A percentile compares a stretch with the other conserved stretches of the same genome.
Conservation (phyloP, 2,113 vertebrate species). For the Oplegnathus fasciatus region DNA sequence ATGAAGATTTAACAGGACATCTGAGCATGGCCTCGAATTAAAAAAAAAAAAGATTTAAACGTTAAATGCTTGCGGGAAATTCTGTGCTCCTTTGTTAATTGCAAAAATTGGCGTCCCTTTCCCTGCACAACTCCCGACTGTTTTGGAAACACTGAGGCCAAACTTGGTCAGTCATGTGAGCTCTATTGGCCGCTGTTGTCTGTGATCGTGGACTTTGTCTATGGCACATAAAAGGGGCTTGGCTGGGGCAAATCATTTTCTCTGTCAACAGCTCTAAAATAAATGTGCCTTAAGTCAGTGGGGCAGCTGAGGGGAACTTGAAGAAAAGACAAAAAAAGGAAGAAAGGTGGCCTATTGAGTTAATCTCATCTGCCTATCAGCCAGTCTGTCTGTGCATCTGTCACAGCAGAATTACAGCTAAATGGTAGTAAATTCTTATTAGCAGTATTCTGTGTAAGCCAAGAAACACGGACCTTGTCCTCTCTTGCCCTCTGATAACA, state of each 20-base stretch:
- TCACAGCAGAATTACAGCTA: constrained; percentile 19
- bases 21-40: not conserved
- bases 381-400: constrained; percentile 45
- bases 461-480: constrained; percentile 50
- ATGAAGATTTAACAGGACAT: constrained; percentile 48
- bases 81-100: constrained; percentile 42
- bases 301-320: constrained; percentile 25
- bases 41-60: not conserved
- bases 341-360: constrained; percentile 38
- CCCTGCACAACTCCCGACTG: constrained; percentile 9
- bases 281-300: constrained; percentile 25
- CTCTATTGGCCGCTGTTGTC: constrained; percentile 36
- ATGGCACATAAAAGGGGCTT: constrained; percentile 42
- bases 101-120: constrained; percentile 9
- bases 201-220: constrained; percentile 52
- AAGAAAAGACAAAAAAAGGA: constrained; percentile 31
- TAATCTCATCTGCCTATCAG: constrained; percentile 50
- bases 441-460: constrained; percentile 13
- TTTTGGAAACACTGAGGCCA: constrained; percentile 56
- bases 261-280: constrained; percentile 50
- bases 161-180: constrained; percentile 59
- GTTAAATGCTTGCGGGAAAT: constrained; percentile 25
- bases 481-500: constrained; percentile 55
- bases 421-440: constrained; percentile 27
- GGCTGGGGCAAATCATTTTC: constrained; percentile 49